A percentile compares a stretch with the other conserved stretches of the same genome.
phyloP scores from a whole-genome alignment of 2,113 vertebrate species.

The Phrynosoma platyrhinos region DNA sequence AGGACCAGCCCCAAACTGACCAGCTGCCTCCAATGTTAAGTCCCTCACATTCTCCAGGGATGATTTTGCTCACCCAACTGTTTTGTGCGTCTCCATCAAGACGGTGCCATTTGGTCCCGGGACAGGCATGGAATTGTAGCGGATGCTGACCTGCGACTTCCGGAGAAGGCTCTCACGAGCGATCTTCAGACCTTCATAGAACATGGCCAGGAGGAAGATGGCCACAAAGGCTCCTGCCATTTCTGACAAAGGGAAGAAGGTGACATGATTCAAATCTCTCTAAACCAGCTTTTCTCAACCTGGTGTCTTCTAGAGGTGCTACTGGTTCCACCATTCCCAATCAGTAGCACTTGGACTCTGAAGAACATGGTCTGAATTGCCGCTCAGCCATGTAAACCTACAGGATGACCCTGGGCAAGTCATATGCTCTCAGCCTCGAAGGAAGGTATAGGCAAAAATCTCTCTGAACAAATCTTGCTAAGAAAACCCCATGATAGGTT shows the following conservation, averaged over 20 bases:
- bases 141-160: conserved; percentile 96
- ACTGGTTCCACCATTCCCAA: no score
- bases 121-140: conserved; percentile 98
- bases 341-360: no score
- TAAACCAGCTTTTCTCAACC: not conserved
- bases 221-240: conserved; percentile 95
- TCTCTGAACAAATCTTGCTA: no score
- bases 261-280: not conserved
- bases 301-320: no score
- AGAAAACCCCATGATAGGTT: no score
- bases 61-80: conserved; percentile 87
- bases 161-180: conserved; percentile 90
- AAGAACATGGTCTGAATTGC: no score
- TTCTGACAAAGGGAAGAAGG: conserved; percentile 77
- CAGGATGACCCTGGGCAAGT: no score
- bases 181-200: conserved; percentile 97
- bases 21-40: not conserved
- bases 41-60: no score
- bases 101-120: conserved; percentile 93
- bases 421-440: no score
- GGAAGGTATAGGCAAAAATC: no score
- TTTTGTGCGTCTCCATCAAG: conserved; percentile 98
- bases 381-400: no score
- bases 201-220: conserved; percentile 91
- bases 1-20: not conserved